Percentiles rank a stretch among this genome's conserved stretches.
phyloP scores from a whole-genome alignment of 2,888 invertebrate genomes.

The Blastobasis lacticolella region DNA sequence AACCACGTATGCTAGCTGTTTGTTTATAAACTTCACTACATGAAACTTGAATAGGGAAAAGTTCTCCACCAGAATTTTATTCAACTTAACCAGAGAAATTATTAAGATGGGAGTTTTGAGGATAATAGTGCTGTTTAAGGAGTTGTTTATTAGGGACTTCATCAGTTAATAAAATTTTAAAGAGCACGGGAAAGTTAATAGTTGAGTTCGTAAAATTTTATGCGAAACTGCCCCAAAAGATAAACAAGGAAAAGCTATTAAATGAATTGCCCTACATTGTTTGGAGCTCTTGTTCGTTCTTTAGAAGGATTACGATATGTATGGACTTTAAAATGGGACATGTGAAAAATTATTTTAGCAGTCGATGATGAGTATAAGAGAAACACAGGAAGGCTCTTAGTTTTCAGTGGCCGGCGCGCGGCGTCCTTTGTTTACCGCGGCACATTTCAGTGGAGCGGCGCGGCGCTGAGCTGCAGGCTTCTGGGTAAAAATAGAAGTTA shows the following conservation, averaged over 20 bases:
- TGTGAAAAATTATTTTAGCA: slow-evolving; percentile 4
- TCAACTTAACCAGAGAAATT: background rate
- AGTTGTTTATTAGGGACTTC: too few species aligned
- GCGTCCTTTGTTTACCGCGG: slow-evolving; percentile 38
- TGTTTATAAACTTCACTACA: slow-evolving; percentile 7
- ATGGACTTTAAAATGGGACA: too few species aligned
- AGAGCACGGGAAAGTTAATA: background rate
- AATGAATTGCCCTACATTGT: too few species aligned
- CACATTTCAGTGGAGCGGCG: slow-evolving; percentile 34
- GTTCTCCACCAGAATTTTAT: background rate
- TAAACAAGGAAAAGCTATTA: too few species aligned
- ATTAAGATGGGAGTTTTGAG: background rate
- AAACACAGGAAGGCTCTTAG: slow-evolving; percentile 40
- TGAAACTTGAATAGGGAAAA: background rate
- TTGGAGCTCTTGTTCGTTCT: too few species aligned
- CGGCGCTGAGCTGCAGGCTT: slow-evolving; percentile 34
- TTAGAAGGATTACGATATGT: too few species aligned
- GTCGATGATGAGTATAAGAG: slow-evolving; percentile 20
- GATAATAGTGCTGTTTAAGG: too few species aligned
- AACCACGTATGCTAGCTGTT: background rate
- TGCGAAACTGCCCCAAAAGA: too few species aligned
- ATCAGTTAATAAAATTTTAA: background rate
- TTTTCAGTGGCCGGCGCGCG: slow-evolving; percentile 20
- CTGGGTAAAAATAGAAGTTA: slow-evolving; percentile 68
- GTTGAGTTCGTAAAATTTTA: background rate